Conservation (phyloP, 2,888 invertebrate species). For the Aspidapion aeneum region DNA sequence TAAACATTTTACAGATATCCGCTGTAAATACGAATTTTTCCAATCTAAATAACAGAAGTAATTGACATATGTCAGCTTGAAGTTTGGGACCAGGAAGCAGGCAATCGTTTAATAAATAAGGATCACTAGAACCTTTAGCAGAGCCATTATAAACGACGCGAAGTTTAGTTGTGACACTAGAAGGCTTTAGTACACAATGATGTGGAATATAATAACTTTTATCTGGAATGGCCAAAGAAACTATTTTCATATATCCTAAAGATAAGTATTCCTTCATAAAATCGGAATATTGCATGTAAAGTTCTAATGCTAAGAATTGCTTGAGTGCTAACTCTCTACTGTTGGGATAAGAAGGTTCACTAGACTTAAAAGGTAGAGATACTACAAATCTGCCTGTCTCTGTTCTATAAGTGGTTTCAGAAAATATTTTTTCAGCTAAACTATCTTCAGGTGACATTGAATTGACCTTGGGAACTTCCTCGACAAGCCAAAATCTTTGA, state of each 20-base stretch:
- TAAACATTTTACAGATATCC: too few relatives aligned
- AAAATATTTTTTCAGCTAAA: neutral
- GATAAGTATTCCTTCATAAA: neutral
- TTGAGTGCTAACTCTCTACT: neutral
- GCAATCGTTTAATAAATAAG: neutral
- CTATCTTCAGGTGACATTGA: neutral
- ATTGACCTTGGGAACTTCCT: neutral
- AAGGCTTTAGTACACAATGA: neutral
- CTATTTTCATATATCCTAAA: neutral
- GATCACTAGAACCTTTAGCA: neutral
- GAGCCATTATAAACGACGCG: neutral
- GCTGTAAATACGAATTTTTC: too few relatives aligned
- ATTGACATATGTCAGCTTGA: too few relatives aligned
- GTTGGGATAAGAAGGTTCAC: neutral
- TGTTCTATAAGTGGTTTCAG: neutral
- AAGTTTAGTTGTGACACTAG: neutral
- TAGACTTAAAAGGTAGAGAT: neutral
- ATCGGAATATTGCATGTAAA: slow-evolving; percentile 1
- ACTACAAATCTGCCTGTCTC: slow-evolving; percentile 4
- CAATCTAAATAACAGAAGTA: too few relatives aligned
- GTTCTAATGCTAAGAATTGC: neutral
- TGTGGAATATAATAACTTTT: neutral
- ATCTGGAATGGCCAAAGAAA: neutral
- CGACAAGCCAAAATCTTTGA: neutral
- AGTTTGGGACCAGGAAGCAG: neutral